phyloP scores from a whole-genome alignment of 23 tunicate species.

The Ciona savignyi region DNA sequence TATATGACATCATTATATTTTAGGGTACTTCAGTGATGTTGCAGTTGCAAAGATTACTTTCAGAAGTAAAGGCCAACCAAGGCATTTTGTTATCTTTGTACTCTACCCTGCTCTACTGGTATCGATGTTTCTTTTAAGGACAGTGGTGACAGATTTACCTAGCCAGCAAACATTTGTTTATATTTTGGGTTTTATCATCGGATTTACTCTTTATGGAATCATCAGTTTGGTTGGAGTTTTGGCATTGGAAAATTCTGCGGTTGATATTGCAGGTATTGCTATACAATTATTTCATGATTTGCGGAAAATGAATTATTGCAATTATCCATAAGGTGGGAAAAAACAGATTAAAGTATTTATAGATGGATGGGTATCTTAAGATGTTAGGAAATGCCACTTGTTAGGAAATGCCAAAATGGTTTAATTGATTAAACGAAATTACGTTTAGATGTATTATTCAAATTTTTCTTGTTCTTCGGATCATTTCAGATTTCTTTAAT shows the following conservation, averaged over 20 bases:
- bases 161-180: not conserved
- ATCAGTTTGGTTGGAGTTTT: slow-evolving; percentile 68
- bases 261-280: slow-evolving; percentile 52
- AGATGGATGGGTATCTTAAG: too few species aligned
- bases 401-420: too few species aligned
- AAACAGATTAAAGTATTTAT: too few species aligned
- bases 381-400: too few species aligned
- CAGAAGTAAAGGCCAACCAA: slow-evolving; percentile 46
- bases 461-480: too few species aligned
- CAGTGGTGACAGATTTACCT: slow-evolving; percentile 10
- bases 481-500: too few species aligned
- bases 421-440: too few species aligned
- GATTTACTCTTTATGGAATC: slow-evolving; percentile 44
- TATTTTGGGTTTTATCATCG: slow-evolving; percentile 42
- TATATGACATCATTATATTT: not conserved
- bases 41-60: slow-evolving; percentile 6
- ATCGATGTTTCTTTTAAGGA: slow-evolving; percentile 9
- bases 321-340: too few species aligned
- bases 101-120: slow-evolving; percentile 6
- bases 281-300: not conserved
- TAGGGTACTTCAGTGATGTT: slow-evolving; percentile 47
- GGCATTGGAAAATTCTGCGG: slow-evolving; percentile 56
- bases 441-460: too few species aligned
- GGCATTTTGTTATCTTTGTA: slow-evolving; percentile 23
- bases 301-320: too few species aligned